A percentile compares a stretch with the other conserved stretches of the same genome.
Evolutionary conservation across 2,888 invertebrate species (phyloP).

Genomic region (Drosophila flavopinicola): DNA sequence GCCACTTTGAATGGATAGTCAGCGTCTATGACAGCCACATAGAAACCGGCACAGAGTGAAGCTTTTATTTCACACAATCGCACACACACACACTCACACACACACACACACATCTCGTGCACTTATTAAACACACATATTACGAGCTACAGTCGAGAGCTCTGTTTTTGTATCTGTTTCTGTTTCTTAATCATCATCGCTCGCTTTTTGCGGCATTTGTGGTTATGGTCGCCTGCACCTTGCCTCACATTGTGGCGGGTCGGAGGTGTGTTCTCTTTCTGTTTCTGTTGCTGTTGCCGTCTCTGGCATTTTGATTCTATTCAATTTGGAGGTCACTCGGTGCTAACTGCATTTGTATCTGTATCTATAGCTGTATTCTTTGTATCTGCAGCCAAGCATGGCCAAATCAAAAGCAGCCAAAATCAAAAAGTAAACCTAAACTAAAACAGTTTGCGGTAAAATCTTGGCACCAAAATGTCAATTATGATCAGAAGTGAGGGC

Average conservation of each 20-base stretch:
- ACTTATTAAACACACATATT: slow-evolving; percentile 57
- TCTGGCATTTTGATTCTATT: slow-evolving; percentile 50
- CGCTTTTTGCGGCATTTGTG: slow-evolving; percentile 55
- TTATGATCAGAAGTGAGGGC: slow-evolving; percentile 53
- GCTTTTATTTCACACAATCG: slow-evolving; percentile 44
- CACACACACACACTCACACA: slow-evolving; percentile 16
- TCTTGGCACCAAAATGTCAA: slow-evolving; percentile 79
- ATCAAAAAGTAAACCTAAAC: slow-evolving; percentile 44
- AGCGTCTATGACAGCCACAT: slow-evolving; percentile 48
- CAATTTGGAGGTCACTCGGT: slow-evolving; percentile 68
- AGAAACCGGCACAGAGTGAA: slow-evolving; percentile 20
- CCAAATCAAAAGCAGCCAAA: slow-evolving; percentile 24
- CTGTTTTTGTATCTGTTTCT: too few species aligned
- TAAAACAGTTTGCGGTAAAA: slow-evolving; percentile 75
- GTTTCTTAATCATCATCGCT: slow-evolving; percentile 39
- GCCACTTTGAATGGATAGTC: slow-evolving; percentile 66
- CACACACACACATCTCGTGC: slow-evolving; percentile 17
- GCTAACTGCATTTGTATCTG: slow-evolving; percentile 55
- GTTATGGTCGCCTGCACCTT: slow-evolving; percentile 73
- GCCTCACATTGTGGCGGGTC: slow-evolving; percentile 59
- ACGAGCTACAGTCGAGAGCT: slow-evolving; percentile 33
- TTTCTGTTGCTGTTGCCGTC: slow-evolving; percentile 14
- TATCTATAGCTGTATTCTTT: slow-evolving; percentile 39
- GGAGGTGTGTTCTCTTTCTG: slow-evolving; percentile 17
- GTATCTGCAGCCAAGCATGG: slow-evolving; percentile 69